Conservation (phyloP, 2,113 vertebrate genomes). For the Bombycilla garrulus region DNA sequence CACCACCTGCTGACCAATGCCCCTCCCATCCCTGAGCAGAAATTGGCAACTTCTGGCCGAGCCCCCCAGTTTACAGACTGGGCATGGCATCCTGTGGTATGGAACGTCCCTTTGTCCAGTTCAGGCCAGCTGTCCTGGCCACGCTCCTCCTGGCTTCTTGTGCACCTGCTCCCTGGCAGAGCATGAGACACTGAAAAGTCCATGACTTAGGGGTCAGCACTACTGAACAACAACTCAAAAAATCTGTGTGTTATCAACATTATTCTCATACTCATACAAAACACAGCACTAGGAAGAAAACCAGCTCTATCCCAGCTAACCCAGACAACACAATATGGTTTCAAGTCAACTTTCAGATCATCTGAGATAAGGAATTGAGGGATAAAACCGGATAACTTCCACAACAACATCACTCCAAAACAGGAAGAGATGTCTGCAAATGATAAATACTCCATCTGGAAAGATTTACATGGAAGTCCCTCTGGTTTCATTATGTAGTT, state of each 20-base stretch:
- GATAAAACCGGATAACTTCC: not conserved
- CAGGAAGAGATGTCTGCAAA: not conserved
- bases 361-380: not conserved
- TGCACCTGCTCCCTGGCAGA: not conserved
- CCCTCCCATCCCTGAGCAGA: not conserved
- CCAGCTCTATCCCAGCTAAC: not conserved
- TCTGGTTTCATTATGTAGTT: not conserved
- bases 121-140: not conserved
- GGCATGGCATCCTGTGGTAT: accelerated
- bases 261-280: not conserved
- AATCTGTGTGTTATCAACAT: not conserved
- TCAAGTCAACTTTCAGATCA: not conserved
- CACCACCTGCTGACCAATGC: accelerated
- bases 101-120: not conserved
- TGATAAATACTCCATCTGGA: not conserved
- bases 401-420: not conserved
- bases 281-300: not conserved
- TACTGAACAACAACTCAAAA: not conserved
- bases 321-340: not conserved
- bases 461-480: not conserved
- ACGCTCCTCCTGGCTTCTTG: not conserved
- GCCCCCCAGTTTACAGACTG: not conserved
- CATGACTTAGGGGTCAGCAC: not conserved
- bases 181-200: not conserved
- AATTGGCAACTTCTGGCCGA: not conserved